Evolutionary conservation across 2,888 invertebrate genomes (phyloP).

Genomic region (Adineta ricciae): DNA sequence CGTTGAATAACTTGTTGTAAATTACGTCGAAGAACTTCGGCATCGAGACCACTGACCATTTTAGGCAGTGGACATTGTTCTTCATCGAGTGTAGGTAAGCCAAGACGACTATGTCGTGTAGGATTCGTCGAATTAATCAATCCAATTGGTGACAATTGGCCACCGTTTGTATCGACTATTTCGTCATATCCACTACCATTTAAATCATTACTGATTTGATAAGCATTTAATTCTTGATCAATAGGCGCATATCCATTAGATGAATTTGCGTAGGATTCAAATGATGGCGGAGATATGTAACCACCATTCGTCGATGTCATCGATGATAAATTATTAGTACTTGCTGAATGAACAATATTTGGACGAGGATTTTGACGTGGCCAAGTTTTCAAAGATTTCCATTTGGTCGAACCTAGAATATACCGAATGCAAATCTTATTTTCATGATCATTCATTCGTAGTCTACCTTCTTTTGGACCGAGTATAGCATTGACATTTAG

Average conservation of each 20-base stretch:
- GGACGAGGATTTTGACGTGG: not conserved
- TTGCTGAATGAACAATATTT: conserved; percentile 1
- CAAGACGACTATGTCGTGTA: not conserved
- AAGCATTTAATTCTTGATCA: conserved; percentile 7
- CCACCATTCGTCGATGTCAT: conserved; percentile 13
- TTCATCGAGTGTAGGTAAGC: not conserved
- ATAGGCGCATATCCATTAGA: conserved; percentile 10
- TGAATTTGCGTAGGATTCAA: conserved; percentile 3
- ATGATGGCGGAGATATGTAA: not conserved
- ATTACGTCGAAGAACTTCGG: not conserved
- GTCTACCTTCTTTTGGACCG: conserved; percentile 46
- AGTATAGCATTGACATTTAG: conserved; percentile 49
- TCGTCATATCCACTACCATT: conserved; percentile 22
- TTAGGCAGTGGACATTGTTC: conserved; percentile 21
- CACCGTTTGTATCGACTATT: not conserved
- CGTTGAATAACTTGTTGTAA: conserved; percentile 27
- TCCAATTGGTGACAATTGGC: not conserved
- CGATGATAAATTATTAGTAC: conserved; percentile 19
- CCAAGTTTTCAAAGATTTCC: conserved; percentile 34
- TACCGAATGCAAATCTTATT: not conserved
- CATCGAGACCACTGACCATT: conserved; percentile 25
- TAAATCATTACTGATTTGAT: not conserved
- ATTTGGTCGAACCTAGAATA: conserved; percentile 26
- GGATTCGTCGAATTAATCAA: not conserved
- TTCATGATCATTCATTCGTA: too few species aligned